Evolutionary conservation across 2,888 invertebrate species (phyloP).

Genomic region (Julus scandinavius): DNA sequence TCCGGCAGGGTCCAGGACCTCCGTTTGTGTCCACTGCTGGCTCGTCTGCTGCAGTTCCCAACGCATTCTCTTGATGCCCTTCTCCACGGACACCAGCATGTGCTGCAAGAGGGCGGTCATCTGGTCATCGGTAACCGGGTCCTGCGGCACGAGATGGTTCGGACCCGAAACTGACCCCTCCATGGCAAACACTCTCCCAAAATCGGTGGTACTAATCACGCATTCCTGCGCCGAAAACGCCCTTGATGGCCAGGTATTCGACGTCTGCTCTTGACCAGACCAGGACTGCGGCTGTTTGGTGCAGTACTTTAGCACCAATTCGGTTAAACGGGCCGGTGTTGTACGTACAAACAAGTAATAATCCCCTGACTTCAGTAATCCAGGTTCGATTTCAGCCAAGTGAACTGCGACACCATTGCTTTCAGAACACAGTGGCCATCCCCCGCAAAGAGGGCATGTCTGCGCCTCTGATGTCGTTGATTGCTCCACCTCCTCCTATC

Average conservation of each 20-base stretch:
- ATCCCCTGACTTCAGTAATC: constrained; percentile 57
- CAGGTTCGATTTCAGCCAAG: constrained; percentile 58
- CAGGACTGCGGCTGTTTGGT: constrained; percentile 49
- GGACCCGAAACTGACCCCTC: constrained; percentile 56
- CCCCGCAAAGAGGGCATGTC: constrained; percentile 51
- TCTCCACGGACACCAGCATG: constrained; percentile 76
- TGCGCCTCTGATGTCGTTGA: background rate
- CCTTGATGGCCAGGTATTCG: constrained; percentile 51
- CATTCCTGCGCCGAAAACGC: constrained; percentile 50
- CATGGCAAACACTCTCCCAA: constrained; percentile 58
- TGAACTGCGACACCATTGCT: constrained; percentile 56
- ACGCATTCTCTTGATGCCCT: constrained; percentile 75
- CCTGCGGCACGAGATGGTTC: constrained; percentile 12
- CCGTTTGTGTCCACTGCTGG: constrained; percentile 47
- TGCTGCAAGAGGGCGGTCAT: constrained; percentile 75
- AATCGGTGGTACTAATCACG: constrained; percentile 54
- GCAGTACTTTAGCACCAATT: constrained; percentile 56
- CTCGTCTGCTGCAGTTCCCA: constrained; percentile 67
- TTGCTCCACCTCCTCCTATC: constrained; percentile 24
- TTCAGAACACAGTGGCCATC: constrained; percentile 58
- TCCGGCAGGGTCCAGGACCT: background rate
- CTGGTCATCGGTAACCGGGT: constrained; percentile 66
- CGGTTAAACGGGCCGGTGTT: constrained; percentile 46
- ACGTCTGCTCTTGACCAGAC: constrained; percentile 48
- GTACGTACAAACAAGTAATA: constrained; percentile 58